phyloP scores from a whole-genome alignment of 2,888 invertebrate species.

The Clanis bilineata region DNA sequence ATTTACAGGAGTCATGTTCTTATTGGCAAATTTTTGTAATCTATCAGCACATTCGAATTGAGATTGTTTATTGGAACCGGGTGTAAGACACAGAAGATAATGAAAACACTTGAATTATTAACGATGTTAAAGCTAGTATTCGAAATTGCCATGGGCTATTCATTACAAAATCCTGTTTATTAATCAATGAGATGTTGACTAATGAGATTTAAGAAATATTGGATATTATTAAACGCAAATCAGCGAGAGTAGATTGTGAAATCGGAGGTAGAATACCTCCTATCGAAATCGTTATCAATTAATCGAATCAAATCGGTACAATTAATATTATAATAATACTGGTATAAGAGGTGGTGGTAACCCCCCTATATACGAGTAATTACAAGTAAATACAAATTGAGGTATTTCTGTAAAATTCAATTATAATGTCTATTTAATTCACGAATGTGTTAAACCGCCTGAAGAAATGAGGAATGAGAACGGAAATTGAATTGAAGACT shows the following conservation, averaged over 20 bases:
- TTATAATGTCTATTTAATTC: background rate
- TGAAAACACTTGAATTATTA: background rate
- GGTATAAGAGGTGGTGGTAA: no score
- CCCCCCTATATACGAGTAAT: no score
- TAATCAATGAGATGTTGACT: constrained; percentile 1
- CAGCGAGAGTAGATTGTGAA: background rate
- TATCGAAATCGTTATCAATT: background rate
- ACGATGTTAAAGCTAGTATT: background rate
- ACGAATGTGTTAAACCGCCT: background rate
- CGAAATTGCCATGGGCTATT: background rate
- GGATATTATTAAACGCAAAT: background rate
- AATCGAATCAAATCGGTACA: no score
- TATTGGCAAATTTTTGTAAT: no score
- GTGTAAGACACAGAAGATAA: background rate
- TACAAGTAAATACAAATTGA: no score
- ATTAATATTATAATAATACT: no score
- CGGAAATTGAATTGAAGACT: background rate
- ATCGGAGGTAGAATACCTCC: background rate
- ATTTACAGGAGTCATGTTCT: no score
- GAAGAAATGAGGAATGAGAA: background rate
- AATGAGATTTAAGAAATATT: constrained; percentile 6
- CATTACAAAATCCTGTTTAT: constrained; percentile 1
- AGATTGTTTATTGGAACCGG: background rate
- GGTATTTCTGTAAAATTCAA: background rate
- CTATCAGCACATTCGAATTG: no score